phyloP scores from a whole-genome alignment of 2,113 vertebrate species.

The Anarrhichthys ocellatus region DNA sequence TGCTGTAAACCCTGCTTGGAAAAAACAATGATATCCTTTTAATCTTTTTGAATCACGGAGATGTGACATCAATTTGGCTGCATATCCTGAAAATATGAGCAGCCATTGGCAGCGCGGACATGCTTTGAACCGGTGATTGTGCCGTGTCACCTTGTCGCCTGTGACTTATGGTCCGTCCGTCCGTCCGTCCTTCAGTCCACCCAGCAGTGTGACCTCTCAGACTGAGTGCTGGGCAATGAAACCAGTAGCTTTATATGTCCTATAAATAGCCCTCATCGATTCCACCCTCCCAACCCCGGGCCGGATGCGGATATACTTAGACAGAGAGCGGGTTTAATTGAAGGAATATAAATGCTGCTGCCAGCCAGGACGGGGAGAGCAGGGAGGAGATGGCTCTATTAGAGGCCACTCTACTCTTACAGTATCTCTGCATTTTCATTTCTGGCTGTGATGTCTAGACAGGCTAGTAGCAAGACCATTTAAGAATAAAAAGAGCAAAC shows the following conservation, averaged over 20 bases:
- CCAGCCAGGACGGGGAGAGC: background rate
- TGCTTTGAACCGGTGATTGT: background rate
- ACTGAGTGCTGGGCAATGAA: slow-evolving; percentile 50
- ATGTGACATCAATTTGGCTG: background rate
- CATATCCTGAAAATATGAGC: background rate
- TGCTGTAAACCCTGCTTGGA: background rate
- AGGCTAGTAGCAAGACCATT: background rate
- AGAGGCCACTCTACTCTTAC: background rate
- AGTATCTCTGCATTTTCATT: background rate
- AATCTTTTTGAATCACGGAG: slow-evolving; percentile 4
- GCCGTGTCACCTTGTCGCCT: background rate
- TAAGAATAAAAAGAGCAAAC: background rate
- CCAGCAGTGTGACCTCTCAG: slow-evolving; percentile 8
- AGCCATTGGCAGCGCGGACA: background rate
- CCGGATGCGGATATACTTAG: slow-evolving; percentile 60
- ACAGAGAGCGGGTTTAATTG: slow-evolving; percentile 53
- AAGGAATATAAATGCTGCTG: slow-evolving; percentile 45
- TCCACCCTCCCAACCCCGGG: slow-evolving; percentile 13
- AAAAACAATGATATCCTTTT: background rate
- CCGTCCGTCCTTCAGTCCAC: background rate
- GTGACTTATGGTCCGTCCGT: slow-evolving; percentile 26
- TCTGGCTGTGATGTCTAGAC: background rate
- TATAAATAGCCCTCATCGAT: slow-evolving; percentile 80
- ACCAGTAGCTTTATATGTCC: slow-evolving; percentile 51
- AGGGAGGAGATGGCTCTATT: slow-evolving; percentile 1